These are phyloP conservation scores for Eudorcas thomsonii DNA, from an alignment of 2,113 vertebrate genomes.

Conservation along the genomic window DNA sequence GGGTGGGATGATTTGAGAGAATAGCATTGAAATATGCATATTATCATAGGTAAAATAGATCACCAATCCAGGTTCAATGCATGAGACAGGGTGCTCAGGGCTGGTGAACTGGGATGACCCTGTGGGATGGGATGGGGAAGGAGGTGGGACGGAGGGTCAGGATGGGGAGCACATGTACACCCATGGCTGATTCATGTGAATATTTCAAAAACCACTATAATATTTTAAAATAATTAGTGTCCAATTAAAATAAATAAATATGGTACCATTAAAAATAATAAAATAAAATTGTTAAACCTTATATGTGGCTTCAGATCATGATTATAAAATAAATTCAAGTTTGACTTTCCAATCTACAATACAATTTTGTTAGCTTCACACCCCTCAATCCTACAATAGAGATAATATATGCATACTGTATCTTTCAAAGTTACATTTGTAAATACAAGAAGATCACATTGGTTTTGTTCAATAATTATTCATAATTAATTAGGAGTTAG, in stretches of 20 bases:
- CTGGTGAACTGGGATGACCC: not conserved
- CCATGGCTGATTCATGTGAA: not conserved
- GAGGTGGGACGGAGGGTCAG: not conserved
- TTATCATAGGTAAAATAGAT: not conserved
- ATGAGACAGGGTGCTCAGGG: not conserved
- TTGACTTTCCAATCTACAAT: not conserved
- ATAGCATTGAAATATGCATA: not conserved
- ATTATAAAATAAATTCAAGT: not conserved
- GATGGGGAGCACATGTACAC: not conserved
- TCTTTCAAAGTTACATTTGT: not conserved
- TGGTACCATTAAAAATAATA: not conserved
- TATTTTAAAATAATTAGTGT: not conserved
- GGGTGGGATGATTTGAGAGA: not conserved
- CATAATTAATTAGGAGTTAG: not conserved
- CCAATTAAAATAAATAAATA: not conserved
- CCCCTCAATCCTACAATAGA: not conserved
- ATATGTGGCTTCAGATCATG: not conserved
- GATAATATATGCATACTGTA: not conserved
- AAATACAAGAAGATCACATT: not conserved
- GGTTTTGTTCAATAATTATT: not conserved
- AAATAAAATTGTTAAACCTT: not conserved
- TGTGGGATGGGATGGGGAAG: not conserved
- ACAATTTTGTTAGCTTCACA: not conserved
- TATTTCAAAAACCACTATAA: not conserved
- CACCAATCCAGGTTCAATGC: not conserved